These are phyloP conservation scores for Ennomos quercinarius DNA, from an alignment of 2,888 invertebrate genomes.

Conservation along the genomic window DNA sequence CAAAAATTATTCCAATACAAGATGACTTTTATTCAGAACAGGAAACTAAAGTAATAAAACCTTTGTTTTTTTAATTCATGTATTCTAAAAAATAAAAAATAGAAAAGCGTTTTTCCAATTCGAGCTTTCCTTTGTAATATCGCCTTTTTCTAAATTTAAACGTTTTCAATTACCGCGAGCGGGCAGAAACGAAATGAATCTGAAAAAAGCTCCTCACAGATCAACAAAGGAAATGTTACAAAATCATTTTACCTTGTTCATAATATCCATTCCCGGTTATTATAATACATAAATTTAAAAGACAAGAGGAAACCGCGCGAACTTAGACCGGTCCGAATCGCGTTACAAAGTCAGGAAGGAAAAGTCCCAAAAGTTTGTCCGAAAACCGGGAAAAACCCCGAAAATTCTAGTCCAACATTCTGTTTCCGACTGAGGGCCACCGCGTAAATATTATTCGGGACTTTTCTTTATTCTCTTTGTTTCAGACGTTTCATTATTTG, in stretches of 20 bases:
- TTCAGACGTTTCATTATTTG: conserved; percentile 75
- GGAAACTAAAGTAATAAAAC: not conserved
- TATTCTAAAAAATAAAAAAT: not conserved
- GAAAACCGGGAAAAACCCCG: conserved; percentile 72
- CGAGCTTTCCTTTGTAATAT: conserved; percentile 19
- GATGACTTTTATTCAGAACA: too few relatives aligned
- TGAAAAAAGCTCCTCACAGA: conserved; percentile 22
- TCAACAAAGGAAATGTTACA: conserved; percentile 50
- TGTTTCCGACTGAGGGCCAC: conserved; percentile 68
- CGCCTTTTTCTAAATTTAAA: conserved; percentile 28
- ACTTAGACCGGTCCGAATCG: conserved; percentile 72
- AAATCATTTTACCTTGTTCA: conserved; percentile 62
- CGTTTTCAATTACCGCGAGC: conserved; percentile 23
- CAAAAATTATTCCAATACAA: too few relatives aligned
- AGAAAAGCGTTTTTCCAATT: not conserved
- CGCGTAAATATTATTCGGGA: conserved; percentile 78
- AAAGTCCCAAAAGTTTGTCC: conserved; percentile 69
- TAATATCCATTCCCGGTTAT: conserved; percentile 66
- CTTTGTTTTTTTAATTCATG: not conserved
- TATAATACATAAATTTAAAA: conserved; percentile 71
- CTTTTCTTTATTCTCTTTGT: conserved; percentile 77
- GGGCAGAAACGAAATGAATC: conserved; percentile 32
- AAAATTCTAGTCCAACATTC: conserved; percentile 74
- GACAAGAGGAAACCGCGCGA: conserved; percentile 67
- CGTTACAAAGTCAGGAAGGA: conserved; percentile 78